Conservation (phyloP, 2,797 vertebrate genomes). For the Lutjanus campechanus region DNA sequence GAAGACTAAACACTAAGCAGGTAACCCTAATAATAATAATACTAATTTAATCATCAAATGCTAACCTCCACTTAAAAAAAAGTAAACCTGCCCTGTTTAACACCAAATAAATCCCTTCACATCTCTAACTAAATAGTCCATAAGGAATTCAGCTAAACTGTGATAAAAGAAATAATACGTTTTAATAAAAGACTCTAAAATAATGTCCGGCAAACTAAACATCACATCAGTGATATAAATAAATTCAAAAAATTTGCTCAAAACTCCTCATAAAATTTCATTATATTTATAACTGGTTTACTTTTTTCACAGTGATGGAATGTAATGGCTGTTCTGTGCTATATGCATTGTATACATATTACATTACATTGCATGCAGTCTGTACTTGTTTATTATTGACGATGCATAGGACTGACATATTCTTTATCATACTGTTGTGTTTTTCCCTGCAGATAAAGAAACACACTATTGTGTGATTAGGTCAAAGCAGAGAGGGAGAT, state of each 20-base stretch:
- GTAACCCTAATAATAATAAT: slow-evolving; percentile 98
- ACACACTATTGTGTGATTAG: slow-evolving; percentile 50
- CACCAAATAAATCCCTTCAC: slow-evolving; percentile 93
- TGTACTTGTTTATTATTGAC: slow-evolving; percentile 9
- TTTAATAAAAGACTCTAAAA: slow-evolving; percentile 96
- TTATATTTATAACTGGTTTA: slow-evolving; percentile 95
- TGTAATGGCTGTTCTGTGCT: slow-evolving; percentile 81
- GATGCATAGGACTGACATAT: background rate
- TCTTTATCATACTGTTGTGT: slow-evolving; percentile 48
- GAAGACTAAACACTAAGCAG: slow-evolving; percentile 99
- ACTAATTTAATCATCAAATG: slow-evolving; percentile 95
- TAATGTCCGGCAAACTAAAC: slow-evolving; percentile 92
- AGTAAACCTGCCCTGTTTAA: slow-evolving; percentile 97
- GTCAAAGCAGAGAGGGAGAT: slow-evolving; percentile 47
- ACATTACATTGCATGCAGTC: slow-evolving; percentile 90
- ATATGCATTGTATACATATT: slow-evolving; percentile 55
- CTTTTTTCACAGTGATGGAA: slow-evolving; percentile 97
- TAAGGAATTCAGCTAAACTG: slow-evolving; percentile 88
- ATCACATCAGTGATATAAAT: slow-evolving; percentile 88
- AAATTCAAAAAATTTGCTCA: slow-evolving; percentile 84
- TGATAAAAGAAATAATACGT: slow-evolving; percentile 85
- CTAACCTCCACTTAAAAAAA: slow-evolving; percentile 99
- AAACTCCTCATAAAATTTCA: slow-evolving; percentile 84
- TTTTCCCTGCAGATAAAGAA: slow-evolving; percentile 72
- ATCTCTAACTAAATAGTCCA: slow-evolving; percentile 93